Evolutionary conservation across 1,140 invertebrate species (phyloP).

Genomic region (Sitophilus oryzae): DNA sequence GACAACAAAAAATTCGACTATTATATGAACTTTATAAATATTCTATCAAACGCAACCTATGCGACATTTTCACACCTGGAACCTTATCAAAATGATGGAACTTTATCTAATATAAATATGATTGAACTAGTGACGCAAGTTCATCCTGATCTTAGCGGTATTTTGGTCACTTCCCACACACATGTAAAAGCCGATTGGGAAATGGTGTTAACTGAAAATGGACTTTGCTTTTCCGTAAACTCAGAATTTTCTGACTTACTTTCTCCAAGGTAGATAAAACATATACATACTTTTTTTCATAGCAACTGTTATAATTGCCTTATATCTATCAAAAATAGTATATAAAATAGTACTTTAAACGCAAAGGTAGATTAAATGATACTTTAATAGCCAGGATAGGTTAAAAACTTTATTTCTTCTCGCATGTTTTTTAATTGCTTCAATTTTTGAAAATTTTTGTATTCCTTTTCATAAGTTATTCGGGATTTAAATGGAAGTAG

Average conservation of each 20-base stretch:
- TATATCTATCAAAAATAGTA: too few species aligned
- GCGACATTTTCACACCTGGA: slow-evolving; percentile 44
- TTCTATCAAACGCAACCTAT: slow-evolving; percentile 48
- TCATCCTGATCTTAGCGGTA: slow-evolving; percentile 36
- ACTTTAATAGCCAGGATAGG: too few species aligned
- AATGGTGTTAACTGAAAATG: slow-evolving; percentile 51
- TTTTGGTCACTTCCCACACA: slow-evolving; percentile 36
- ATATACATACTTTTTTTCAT: too few species aligned
- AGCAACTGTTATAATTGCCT: too few species aligned
- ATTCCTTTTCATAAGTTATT: too few species aligned
- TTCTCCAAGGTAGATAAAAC: slow-evolving; percentile 34
- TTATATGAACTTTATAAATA: slow-evolving; percentile 46
- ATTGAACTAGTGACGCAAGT: slow-evolving; percentile 42
- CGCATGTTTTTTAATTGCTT: too few species aligned
- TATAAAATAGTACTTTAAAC: too few species aligned
- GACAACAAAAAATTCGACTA: slow-evolving; percentile 43
- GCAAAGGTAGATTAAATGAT: too few species aligned
- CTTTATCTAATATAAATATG: slow-evolving; percentile 46
- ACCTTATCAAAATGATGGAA: slow-evolving; percentile 44
- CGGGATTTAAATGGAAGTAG: too few species aligned
- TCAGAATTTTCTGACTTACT: slow-evolving; percentile 40
- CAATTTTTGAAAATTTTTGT: too few species aligned
- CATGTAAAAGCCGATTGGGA: slow-evolving; percentile 43
- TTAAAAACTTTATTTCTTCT: too few species aligned
- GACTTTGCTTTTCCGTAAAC: slow-evolving; percentile 51